Evolutionary conservation across 2,888 invertebrate genomes (phyloP).

Genomic region (Gerris lacustris): DNA sequence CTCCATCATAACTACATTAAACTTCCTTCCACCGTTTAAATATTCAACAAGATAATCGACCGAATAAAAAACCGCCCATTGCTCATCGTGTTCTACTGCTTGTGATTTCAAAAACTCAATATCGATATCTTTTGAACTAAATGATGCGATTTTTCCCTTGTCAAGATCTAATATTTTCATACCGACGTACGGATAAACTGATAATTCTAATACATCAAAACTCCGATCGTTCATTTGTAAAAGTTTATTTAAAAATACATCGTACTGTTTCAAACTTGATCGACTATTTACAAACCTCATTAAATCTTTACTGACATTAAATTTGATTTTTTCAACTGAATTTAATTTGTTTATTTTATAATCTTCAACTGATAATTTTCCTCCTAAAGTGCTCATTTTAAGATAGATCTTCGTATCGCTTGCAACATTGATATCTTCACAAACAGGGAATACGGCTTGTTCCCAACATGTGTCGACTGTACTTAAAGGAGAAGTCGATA

Average conservation of each 20-base stretch:
- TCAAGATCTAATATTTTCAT: not conserved
- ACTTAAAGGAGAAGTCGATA: constrained; percentile 38
- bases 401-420: not conserved
- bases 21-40: too few relatives aligned
- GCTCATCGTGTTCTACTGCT: too few relatives aligned
- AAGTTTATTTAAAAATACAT: too few relatives aligned
- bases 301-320: not conserved
- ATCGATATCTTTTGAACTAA: too few relatives aligned
- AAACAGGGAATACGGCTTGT: constrained; percentile 56
- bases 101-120: too few relatives aligned
- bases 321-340: not conserved
- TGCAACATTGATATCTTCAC: constrained; percentile 31
- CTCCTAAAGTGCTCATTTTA: constrained; percentile 34
- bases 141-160: too few relatives aligned
- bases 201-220: not conserved
- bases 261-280: too few relatives aligned
- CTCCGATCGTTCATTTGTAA: not conserved
- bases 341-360: constrained; percentile 8
- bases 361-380: constrained; percentile 36
- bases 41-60: too few relatives aligned
- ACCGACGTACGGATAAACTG: not conserved
- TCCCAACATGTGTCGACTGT: constrained; percentile 47
- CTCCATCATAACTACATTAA: too few relatives aligned
- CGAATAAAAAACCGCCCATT: too few relatives aligned
- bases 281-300: constrained; percentile 31